Evolutionary conservation across 2,113 vertebrate species (phyloP).

Genomic region (Brachionichthys hirsutus): DNA sequence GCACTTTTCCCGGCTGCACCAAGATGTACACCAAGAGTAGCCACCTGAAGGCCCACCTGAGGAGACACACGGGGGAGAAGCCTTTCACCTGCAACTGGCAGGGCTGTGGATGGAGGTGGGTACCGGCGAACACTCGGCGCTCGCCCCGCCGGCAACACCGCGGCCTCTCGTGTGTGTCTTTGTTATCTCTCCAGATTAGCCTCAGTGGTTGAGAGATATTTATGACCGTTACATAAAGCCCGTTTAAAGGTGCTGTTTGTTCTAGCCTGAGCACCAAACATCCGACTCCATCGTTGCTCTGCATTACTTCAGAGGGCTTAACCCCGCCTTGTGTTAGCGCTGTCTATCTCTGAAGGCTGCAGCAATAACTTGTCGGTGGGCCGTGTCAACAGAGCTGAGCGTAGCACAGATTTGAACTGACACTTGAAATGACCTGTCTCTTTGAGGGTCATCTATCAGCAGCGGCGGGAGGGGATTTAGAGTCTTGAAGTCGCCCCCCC

Average conservation of each 20-base stretch:
- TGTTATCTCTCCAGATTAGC: slow-evolving; percentile 9
- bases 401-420: slow-evolving; percentile 11
- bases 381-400: neutral
- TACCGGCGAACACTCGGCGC: slow-evolving; percentile 32
- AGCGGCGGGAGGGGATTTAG: neutral
- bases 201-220: neutral
- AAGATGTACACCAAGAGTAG: slow-evolving; percentile 99
- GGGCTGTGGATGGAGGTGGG: slow-evolving; percentile 95
- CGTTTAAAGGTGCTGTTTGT: slow-evolving; percentile 10
- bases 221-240: slow-evolving; percentile 8
- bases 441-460: slow-evolving; percentile 14
- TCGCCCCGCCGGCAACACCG: neutral
- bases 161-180: neutral
- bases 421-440: slow-evolving; percentile 22
- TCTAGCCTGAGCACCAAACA: slow-evolving; percentile 16
- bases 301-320: slow-evolving; percentile 22
- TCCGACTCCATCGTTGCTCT: neutral
- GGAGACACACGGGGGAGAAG: slow-evolving; percentile 94
- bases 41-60: slow-evolving; percentile 94
- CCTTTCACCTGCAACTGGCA: slow-evolving; percentile 96
- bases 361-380: slow-evolving; percentile 25
- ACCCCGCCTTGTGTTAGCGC: slow-evolving; percentile 1
- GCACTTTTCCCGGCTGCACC: slow-evolving; percentile 90
- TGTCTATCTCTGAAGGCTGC: slow-evolving; percentile 4
- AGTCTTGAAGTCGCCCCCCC: neutral